Conservation (phyloP, 92 coral and sea anemone genomes). For the Porites divaricata region DNA sequence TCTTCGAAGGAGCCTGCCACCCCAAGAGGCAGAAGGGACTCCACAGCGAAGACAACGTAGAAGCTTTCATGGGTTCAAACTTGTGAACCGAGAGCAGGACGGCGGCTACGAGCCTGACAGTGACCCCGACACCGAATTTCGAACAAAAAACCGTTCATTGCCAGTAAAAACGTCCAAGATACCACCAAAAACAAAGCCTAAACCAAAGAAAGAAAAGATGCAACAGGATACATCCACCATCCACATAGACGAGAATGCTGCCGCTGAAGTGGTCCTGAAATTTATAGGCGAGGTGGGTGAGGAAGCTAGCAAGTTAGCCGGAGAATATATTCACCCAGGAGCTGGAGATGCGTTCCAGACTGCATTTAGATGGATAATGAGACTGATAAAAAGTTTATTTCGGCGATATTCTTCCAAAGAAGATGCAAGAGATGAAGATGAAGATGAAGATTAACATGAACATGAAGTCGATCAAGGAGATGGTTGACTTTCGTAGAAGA, state of each 20-base stretch:
- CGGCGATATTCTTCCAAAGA: background rate
- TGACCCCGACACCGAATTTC: background rate
- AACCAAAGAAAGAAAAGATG: background rate
- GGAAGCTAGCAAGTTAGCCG: background rate
- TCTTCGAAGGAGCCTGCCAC: conserved; percentile 7
- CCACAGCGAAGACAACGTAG: background rate
- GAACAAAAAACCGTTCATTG: background rate
- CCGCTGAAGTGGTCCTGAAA: background rate
- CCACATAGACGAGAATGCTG: conserved; percentile 4
- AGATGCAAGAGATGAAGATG: background rate
- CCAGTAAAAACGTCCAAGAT: background rate
- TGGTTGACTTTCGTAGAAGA: background rate
- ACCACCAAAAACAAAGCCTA: conserved; percentile 20
- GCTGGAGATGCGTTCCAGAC: background rate
- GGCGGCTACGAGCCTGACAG: background rate
- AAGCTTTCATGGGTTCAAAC: conserved; percentile 34
- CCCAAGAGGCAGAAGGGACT: background rate
- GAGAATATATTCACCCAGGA: background rate
- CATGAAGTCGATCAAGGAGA: background rate
- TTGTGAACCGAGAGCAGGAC: background rate
- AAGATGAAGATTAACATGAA: background rate
- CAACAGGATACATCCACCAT: background rate
- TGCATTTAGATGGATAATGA: conserved; percentile 1
- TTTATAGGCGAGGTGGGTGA: background rate
- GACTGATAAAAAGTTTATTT: background rate